These are phyloP conservation scores for Argopecten irradians DNA, from an alignment of 1,140 invertebrate species.

Conservation along the genomic window DNA sequence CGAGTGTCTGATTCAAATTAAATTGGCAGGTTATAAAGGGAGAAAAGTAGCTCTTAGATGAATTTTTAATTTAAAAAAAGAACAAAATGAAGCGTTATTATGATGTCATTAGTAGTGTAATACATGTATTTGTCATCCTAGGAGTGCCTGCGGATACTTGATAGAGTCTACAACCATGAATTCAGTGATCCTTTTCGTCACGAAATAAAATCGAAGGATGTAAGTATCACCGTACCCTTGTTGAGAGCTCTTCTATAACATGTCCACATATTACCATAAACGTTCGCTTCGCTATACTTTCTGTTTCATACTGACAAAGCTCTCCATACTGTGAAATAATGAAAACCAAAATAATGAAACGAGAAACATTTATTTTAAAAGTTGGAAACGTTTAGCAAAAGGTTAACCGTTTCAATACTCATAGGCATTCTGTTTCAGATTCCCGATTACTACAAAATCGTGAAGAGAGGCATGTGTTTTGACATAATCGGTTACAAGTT, in stretches of 20 bases:
- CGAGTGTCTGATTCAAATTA: no score
- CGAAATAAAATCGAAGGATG: constrained; percentile 40
- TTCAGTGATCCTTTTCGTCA: constrained; percentile 38
- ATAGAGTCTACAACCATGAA: constrained; percentile 37
- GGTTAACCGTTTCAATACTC: no score
- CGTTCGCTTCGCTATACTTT: no score
- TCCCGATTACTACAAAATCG: constrained; percentile 39
- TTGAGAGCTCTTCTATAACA: no score
- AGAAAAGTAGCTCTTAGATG: neutral
- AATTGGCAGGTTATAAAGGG: no score
- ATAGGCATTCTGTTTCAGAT: constrained; percentile 9
- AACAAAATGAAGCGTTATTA: neutral
- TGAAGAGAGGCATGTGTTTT: constrained; percentile 37
- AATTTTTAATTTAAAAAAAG: neutral
- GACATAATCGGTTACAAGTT: constrained; percentile 28
- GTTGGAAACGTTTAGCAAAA: no score
- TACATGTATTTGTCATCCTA: neutral
- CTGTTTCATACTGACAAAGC: no score
- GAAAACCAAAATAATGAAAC: no score
- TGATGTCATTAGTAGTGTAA: neutral
- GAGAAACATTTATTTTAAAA: no score
- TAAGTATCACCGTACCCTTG: no score
- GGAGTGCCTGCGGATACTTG: constrained; percentile 34
- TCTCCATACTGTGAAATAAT: no score
- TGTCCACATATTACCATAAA: no score